Evolutionary conservation across 35 echinoderm and acorn worm genomes (phyloP), one percentile per base, ranked within the genome.

Genomic region (Hemicentrotus pulcherrimus): DNA sequence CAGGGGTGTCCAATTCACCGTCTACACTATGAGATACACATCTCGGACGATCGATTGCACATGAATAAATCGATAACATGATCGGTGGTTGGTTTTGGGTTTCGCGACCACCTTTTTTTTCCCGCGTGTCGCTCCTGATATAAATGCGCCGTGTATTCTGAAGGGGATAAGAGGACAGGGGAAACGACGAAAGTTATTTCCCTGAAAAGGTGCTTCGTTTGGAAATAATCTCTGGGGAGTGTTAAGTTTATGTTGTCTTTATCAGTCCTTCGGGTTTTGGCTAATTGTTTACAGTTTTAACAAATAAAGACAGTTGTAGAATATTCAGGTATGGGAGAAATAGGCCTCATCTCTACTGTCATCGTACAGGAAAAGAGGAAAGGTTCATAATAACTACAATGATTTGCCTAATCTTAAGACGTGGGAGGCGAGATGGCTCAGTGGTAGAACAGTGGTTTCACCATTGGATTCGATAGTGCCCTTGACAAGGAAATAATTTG

Each of bases 1-100:
- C 32, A 11, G 88, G 9, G 88, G 88, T 45, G 88, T 47, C 88
- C 88, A 15, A 41, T 90, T 90, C 88, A 32, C 4, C 88, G 88
- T 47, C 88, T 47, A 45, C 88, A 90, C 88, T 47, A 90, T 41
- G 88, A 22, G 88, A 90, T 90, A 90, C 88, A 90, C 88, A 90
- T 90, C 88, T 47, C 14, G 32, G 15, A 90, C 88, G 32, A 90
- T 90, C 88, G 88, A 90, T 90, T 90, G 88, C 88, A 90, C 88
- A 90, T 33, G 88, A 90, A 90, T 90, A 90, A 90, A 90, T 90
- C 88, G 88, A 90, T 90, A 90, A 90, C 88, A 47, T 90, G 88
- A 90, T 90, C 88, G 88, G 32, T 90, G 88, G 88, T 90, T 90
- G 88, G 88, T 90, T 90, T 90, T 90, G 88, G 88, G 88, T 90